A percentile compares a stretch with the other conserved stretches of the same genome.
These are phyloP conservation scores for Bellardia pandia DNA, from an alignment of 2,888 invertebrate genomes.

Conservation along the genomic window DNA sequence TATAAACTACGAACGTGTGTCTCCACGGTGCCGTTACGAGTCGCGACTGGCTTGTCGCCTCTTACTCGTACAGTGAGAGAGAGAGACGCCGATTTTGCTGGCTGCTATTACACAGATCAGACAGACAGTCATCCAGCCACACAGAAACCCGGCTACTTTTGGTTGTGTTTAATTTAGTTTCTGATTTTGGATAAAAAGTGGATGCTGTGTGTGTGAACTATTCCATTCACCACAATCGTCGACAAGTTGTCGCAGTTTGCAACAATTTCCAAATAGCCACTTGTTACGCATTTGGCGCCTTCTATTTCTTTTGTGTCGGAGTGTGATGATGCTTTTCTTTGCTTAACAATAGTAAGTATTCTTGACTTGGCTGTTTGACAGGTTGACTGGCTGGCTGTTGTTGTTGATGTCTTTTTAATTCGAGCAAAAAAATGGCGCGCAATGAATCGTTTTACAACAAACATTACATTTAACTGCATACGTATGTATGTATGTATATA, in stretches of 20 bases:
- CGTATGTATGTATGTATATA: background rate
- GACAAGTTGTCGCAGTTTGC: constrained; percentile 67
- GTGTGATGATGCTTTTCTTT: background rate
- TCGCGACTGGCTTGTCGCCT: constrained; percentile 67
- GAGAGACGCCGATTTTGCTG: constrained; percentile 28
- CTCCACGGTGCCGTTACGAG: constrained; percentile 65
- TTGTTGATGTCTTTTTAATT: constrained; percentile 43
- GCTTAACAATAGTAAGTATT: constrained; percentile 37
- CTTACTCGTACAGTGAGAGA: constrained; percentile 10
- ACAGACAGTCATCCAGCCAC: constrained; percentile 55
- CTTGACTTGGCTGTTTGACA: constrained; percentile 27
- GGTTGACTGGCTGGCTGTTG: background rate
- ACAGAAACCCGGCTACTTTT: constrained; percentile 22
- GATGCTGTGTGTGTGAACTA: constrained; percentile 30
- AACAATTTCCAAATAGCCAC: constrained; percentile 70
- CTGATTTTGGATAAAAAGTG: constrained; percentile 39
- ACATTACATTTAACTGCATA: constrained; percentile 7
- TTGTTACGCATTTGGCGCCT: constrained; percentile 70
- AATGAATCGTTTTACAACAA: constrained; percentile 46
- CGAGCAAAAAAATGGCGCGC: constrained; percentile 56
- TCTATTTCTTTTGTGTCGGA: constrained; percentile 26
- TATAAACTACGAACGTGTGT: constrained; percentile 66
- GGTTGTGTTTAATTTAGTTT: constrained; percentile 19
- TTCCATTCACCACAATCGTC: constrained; percentile 48
- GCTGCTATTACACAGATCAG: constrained; percentile 53